phyloP scores from a whole-genome alignment of 1,140 invertebrate genomes.

The Penaeus indicus region DNA sequence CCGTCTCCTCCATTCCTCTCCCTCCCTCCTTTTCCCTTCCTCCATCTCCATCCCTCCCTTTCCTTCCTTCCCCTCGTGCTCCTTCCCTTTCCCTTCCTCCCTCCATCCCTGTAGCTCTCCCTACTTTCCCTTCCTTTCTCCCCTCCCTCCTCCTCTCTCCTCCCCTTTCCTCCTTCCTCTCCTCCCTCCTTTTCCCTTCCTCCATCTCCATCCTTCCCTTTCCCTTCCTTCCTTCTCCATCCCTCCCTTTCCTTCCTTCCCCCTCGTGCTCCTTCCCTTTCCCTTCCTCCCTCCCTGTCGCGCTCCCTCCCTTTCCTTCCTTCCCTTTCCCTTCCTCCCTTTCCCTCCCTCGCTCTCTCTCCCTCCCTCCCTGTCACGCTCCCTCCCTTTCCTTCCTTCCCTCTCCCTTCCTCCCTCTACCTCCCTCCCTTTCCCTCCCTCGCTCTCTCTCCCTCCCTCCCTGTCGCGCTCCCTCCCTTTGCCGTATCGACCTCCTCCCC shows the following conservation, averaged over 20 bases:
- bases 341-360: not conserved
- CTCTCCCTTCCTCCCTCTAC: not conserved
- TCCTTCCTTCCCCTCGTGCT: not conserved
- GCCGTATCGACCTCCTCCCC: not conserved
- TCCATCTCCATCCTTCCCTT: not conserved
- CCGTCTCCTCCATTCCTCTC: not conserved
- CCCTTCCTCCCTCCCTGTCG: not conserved
- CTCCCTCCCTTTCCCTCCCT: not conserved
- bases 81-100: not conserved
- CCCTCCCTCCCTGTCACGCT: too few relatives aligned
- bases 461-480: not conserved
- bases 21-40: not conserved
- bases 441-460: slow-evolving; percentile 2
- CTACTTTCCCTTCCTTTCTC: too few relatives aligned
- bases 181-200: not conserved
- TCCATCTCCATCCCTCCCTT: not conserved
- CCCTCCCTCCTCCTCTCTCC: not conserved
- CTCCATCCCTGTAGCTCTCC: too few relatives aligned
- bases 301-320: not conserved
- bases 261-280: not conserved
- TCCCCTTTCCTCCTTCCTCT: not conserved
- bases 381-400: not conserved
- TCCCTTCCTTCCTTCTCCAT: too few relatives aligned
- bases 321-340: not conserved
- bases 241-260: not conserved